Percentiles rank a stretch among this genome's conserved stretches.
phyloP scores from a whole-genome alignment of 2,113 vertebrate genomes.

The Pterocles burchelli region DNA sequence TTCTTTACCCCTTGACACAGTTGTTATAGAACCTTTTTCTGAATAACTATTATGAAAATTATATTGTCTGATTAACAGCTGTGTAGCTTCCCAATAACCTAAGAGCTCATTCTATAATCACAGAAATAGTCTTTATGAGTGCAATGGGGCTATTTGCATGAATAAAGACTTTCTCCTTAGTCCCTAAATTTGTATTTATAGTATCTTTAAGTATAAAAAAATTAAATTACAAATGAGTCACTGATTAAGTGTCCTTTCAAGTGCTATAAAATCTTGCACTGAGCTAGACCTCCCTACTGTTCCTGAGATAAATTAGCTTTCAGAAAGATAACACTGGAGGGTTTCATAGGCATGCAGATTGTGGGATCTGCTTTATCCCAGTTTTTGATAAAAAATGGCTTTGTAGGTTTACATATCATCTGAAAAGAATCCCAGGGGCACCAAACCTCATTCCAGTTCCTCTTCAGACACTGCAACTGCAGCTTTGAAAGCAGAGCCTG shows the following conservation, averaged over 20 bases:
- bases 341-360: background rate
- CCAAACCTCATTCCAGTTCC: background rate
- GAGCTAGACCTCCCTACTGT: constrained; percentile 2
- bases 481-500: background rate
- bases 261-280: constrained; percentile 31
- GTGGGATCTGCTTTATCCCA: background rate
- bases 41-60: constrained; percentile 23
- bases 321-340: background rate
- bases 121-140: constrained; percentile 35
- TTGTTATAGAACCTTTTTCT: background rate
- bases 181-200: constrained; percentile 63
- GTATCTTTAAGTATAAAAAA: constrained; percentile 54
- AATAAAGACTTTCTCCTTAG: constrained; percentile 38
- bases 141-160: constrained; percentile 46
- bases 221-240: constrained; percentile 59
- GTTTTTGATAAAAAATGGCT: background rate
- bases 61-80: constrained; percentile 58
- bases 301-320: constrained; percentile 23
- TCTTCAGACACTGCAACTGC: background rate
- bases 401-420: background rate
- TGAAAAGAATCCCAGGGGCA: background rate
- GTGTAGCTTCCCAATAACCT: constrained; percentile 37
- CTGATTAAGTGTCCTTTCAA: constrained; percentile 64
- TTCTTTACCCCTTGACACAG: background rate
- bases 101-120: constrained; percentile 51